Percentiles rank a stretch among this genome's conserved stretches.
These are phyloP conservation scores for Platycercus adscitus DNA, from an alignment of 2,113 vertebrate genomes.

Conservation along the genomic window DNA sequence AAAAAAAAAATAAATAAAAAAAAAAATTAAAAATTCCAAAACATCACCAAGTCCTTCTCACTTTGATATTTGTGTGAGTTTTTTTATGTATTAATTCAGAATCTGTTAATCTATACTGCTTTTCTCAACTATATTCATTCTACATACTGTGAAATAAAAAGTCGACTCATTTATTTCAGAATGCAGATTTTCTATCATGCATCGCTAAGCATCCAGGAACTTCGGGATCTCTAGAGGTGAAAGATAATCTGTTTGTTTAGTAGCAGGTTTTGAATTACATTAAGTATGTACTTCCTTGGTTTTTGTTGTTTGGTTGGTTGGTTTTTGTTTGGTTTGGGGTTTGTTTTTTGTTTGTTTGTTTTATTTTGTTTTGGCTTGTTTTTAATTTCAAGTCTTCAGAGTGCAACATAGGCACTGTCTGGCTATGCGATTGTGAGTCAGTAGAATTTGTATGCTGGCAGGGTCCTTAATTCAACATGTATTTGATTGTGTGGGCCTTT, in stretches of 20 bases:
- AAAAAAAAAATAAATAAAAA: not conserved
- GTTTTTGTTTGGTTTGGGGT: not conserved
- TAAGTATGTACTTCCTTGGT: not conserved
- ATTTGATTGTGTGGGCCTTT: not conserved
- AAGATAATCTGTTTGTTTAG: not conserved
- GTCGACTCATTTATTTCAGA: not conserved
- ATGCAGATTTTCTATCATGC: not conserved
- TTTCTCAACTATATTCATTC: not conserved
- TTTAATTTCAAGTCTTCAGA: not conserved
- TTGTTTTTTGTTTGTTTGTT: not conserved
- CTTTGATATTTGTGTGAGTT: not conserved
- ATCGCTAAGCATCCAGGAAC: not conserved
- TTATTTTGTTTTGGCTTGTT: accelerated
- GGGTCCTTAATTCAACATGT: not conserved
- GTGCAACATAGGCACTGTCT: not conserved
- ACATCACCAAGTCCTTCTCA: not conserved
- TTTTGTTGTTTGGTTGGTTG: not conserved
- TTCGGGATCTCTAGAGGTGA: not conserved
- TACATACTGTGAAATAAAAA: not conserved
- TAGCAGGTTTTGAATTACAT: not conserved
- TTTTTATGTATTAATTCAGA: not conserved
- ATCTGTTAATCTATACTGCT: not conserved
- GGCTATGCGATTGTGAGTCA: not conserved
- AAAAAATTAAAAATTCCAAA: not conserved
- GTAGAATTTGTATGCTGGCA: not conserved